phyloP scores from a whole-genome alignment of 1,140 invertebrate species.

The Drosophila murphyi region DNA sequence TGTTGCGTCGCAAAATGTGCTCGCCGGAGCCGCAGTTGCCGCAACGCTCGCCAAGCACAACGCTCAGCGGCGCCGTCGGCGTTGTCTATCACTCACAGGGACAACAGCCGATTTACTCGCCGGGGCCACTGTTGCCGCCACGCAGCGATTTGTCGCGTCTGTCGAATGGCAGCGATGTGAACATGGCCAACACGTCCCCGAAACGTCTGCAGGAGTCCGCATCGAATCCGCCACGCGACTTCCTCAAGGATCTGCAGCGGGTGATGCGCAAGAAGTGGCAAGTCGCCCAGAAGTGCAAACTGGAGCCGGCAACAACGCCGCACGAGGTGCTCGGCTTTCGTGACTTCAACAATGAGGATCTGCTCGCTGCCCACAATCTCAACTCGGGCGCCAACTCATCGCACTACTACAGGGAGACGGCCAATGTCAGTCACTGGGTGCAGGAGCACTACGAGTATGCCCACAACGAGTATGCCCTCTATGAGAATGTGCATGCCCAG shows the following conservation, averaged over 20 bases:
- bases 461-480: constrained; percentile 78
- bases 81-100: constrained; percentile 51
- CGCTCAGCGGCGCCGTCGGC: constrained; percentile 37
- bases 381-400: constrained; percentile 75
- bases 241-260: constrained; percentile 93
- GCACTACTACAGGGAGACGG: constrained; percentile 90
- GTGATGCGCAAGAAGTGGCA: constrained; percentile 98
- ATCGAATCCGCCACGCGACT: constrained; percentile 92
- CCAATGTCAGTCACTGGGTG: constrained; percentile 95
- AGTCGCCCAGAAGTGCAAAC: constrained; percentile 95
- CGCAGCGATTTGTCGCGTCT: constrained; percentile 89
- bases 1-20: constrained; percentile 82
- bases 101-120: constrained; percentile 50
- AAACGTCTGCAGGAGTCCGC: constrained; percentile 90
- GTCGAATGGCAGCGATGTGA: constrained; percentile 56
- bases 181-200: constrained; percentile 87
- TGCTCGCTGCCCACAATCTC: constrained; percentile 72
- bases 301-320: constrained; percentile 92
- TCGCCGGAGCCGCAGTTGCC: constrained; percentile 75
- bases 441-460: constrained; percentile 91
- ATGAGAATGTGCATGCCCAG: constrained; percentile 83
- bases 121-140: constrained; percentile 88
- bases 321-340: constrained; percentile 96
- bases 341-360: constrained; percentile 86
- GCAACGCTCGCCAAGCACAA: constrained; percentile 54